Evolutionary conservation across 2,113 vertebrate genomes (phyloP).

Genomic region (Zosterops pallidus): DNA sequence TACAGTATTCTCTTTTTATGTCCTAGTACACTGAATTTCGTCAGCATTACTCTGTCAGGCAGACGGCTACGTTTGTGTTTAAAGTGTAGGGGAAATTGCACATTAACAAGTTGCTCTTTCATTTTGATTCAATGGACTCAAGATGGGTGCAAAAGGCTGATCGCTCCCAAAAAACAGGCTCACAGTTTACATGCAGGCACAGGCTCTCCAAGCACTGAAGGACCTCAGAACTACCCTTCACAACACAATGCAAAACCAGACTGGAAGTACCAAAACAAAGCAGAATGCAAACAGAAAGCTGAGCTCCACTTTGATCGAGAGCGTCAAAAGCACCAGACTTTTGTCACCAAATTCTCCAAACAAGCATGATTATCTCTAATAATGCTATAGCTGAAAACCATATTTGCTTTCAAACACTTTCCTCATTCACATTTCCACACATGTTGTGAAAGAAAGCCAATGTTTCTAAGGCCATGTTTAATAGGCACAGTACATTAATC

Average conservation of each 20-base stretch:
- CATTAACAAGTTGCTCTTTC: background rate
- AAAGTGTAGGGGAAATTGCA: background rate
- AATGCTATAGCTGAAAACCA: background rate
- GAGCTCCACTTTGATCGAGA: background rate
- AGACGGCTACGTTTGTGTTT: background rate
- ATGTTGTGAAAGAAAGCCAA: background rate
- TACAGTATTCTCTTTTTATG: background rate
- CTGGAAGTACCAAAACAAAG: background rate
- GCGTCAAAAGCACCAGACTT: background rate
- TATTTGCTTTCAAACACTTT: background rate
- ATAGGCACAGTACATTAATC: background rate
- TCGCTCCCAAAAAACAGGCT: background rate
- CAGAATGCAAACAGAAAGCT: background rate
- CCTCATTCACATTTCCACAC: background rate
- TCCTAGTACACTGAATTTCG: background rate
- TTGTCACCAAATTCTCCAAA: background rate
- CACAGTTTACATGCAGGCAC: fast-evolving
- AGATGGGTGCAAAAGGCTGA: background rate
- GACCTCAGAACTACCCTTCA: background rate
- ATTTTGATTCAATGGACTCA: background rate
- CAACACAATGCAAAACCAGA: background rate
- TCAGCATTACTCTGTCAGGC: background rate
- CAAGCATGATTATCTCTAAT: background rate
- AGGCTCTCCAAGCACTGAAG: background rate
- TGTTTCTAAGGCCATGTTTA: background rate